Conservation (phyloP, 2,888 invertebrate species). For the Drosophila leonis region DNA sequence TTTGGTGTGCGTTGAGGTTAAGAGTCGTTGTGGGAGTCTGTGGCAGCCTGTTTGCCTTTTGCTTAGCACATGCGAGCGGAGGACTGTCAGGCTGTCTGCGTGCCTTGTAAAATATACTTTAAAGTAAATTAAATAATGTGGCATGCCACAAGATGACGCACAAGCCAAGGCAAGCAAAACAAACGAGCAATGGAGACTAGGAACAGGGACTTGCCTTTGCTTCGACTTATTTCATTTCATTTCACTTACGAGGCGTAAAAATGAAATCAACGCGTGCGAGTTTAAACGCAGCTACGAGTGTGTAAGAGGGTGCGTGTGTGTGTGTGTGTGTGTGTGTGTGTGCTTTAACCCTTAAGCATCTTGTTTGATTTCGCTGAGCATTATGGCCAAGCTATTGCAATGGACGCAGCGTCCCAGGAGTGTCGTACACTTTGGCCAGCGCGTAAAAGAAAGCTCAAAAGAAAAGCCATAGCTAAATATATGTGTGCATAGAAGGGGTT, state of each 20-base stretch:
- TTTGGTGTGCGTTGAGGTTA: slow-evolving; percentile 29
- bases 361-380: slow-evolving; percentile 73
- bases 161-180: slow-evolving; percentile 29
- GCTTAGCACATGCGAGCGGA: slow-evolving; percentile 16
- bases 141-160: slow-evolving; percentile 71
- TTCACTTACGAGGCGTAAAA: slow-evolving; percentile 79
- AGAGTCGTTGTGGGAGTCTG: slow-evolving; percentile 38
- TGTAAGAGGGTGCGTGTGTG: slow-evolving; percentile 7
- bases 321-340: slow-evolving; percentile 31
- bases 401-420: slow-evolving; percentile 60
- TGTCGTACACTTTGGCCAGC: slow-evolving; percentile 73
- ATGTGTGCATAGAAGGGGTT: slow-evolving; percentile 24
- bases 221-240: slow-evolving; percentile 68
- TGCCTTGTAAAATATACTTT: slow-evolving; percentile 66
- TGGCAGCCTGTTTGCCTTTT: slow-evolving; percentile 20
- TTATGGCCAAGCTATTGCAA: slow-evolving; percentile 59
- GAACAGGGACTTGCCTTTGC: slow-evolving; percentile 1
- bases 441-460: slow-evolving; percentile 22
- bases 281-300: slow-evolving; percentile 36
- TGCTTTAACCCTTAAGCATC: slow-evolving; percentile 61
- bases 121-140: slow-evolving; percentile 81
- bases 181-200: neutral
- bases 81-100: slow-evolving; percentile 32
- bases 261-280: slow-evolving; percentile 67
- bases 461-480: slow-evolving; percentile 26